Evolutionary conservation across 1,140 invertebrate species (phyloP).

Genomic region (Lepidurus packardi): DNA sequence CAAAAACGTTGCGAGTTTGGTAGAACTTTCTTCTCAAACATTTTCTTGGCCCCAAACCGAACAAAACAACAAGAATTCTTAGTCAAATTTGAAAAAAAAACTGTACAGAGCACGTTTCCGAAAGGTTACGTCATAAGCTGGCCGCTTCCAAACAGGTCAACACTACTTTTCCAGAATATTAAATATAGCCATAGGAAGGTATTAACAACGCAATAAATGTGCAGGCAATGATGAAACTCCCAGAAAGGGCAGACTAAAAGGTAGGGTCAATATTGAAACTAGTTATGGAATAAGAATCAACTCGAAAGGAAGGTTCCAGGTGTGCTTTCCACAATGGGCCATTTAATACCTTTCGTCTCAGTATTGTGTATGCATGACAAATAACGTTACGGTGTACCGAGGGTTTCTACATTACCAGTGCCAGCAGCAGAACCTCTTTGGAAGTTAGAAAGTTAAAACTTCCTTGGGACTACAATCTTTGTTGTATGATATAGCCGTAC

Average conservation of each 20-base stretch:
- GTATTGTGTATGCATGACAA: not conserved
- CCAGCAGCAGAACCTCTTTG: not conserved
- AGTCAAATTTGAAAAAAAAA: no score
- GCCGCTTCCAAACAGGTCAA: not conserved
- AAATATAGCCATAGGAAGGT: not conserved
- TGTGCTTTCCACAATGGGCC: constrained; percentile 3
- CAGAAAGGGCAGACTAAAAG: not conserved
- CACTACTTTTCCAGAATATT: not conserved
- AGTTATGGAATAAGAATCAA: constrained; percentile 3
- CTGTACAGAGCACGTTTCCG: no score
- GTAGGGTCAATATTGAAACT: constrained; percentile 16
- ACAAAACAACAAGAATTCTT: no score
- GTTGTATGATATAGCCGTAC: not conserved
- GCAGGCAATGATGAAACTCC: not conserved
- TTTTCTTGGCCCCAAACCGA: not conserved
- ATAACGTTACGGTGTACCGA: not conserved
- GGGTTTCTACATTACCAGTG: not conserved
- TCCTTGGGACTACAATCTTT: not conserved
- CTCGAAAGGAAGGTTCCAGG: not conserved
- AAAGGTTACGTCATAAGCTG: no score
- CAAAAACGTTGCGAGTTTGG: not conserved
- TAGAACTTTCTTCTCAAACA: not conserved
- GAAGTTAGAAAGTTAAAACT: not conserved
- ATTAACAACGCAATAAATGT: not conserved
- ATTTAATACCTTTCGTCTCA: constrained; percentile 22